Evolutionary conservation across 2,113 vertebrate genomes (phyloP).

Genomic region (Danio rerio): DNA sequence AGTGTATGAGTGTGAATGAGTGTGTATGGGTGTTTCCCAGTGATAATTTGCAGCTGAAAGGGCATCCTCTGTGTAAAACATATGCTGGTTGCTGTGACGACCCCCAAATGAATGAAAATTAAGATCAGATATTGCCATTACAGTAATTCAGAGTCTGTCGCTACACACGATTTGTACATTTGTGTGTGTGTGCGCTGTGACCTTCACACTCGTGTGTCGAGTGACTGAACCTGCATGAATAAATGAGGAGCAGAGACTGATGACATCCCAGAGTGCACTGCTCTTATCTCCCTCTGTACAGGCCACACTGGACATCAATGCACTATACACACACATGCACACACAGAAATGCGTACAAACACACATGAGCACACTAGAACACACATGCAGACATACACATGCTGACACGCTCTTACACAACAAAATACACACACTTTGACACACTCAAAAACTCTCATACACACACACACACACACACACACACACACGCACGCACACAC

Average conservation of each 20-base stretch:
- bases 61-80: no score
- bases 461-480: no score
- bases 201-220: conserved; percentile 27
- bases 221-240: conserved; percentile 12
- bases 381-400: neutral
- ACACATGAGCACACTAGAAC: neutral
- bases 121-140: no score
- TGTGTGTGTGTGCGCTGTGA: conserved; percentile 11
- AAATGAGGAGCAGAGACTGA: conserved; percentile 26
- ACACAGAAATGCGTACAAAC: neutral
- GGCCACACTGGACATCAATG: neutral
- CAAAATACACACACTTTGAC: neutral
- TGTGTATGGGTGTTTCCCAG: no score
- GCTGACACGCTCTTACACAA: neutral
- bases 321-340: neutral
- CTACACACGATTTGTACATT: neutral
- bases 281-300: conserved; percentile 47
- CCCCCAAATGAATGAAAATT: no score
- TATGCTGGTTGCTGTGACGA: no score
- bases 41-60: no score
- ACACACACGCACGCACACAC: no score
- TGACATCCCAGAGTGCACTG: conserved; percentile 44
- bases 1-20: no score
- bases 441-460: no score
- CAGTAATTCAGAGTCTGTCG: no score